Conservation (phyloP, 1,140 invertebrate genomes). For the Bombus consobrinus region DNA sequence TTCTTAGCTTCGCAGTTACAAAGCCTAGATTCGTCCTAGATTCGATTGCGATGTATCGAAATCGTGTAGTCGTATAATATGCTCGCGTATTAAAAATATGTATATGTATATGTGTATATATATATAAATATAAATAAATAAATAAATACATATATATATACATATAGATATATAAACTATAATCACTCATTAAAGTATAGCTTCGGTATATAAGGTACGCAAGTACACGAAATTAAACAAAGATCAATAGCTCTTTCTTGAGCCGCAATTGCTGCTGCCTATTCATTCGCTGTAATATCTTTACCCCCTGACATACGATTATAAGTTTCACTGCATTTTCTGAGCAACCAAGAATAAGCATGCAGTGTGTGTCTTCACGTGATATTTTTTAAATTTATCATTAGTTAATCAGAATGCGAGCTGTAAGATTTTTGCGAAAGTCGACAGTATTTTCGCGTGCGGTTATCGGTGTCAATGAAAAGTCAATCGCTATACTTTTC, state of each 20-base stretch:
- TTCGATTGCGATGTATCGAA: constrained; percentile 56
- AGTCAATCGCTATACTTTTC: constrained; percentile 1
- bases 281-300: constrained; percentile 29
- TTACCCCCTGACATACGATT: not conserved
- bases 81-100: constrained; percentile 60
- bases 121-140: constrained; percentile 33
- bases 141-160: constrained; percentile 28
- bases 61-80: constrained; percentile 62
- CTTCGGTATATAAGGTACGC: constrained; percentile 63
- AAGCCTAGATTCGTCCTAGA: constrained; percentile 61
- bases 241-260: constrained; percentile 32
- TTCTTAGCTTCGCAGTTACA: constrained; percentile 58
- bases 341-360: not conserved
- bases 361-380: not conserved
- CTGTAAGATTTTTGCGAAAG: not conserved
- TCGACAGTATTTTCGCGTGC: constrained; percentile 9
- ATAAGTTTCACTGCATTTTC: constrained; percentile 6
- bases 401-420: not conserved
- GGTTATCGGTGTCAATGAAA: not conserved
- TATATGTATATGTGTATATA: constrained; percentile 49
- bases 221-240: constrained; percentile 40
- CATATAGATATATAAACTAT: constrained; percentile 62
- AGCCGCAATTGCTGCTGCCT: constrained; percentile 42
- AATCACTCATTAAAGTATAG: constrained; percentile 73
- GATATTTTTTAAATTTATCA: not conserved